Conservation (phyloP, 2,797 vertebrate species). For the Oryzias sinensis region DNA sequence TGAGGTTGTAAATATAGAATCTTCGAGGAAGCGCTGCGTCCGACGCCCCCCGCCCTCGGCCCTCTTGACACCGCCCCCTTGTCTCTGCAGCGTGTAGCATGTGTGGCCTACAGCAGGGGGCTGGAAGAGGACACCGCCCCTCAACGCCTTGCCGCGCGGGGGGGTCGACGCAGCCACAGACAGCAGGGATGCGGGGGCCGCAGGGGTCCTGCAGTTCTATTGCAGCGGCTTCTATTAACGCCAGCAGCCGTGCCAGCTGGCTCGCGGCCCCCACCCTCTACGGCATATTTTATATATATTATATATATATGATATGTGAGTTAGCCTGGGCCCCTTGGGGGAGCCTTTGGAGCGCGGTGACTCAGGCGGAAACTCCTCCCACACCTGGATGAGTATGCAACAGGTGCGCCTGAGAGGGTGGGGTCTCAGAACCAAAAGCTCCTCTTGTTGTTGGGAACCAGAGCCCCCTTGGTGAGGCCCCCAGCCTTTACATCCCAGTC, state of each 20-base stretch:
- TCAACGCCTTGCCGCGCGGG: constrained; percentile 39
- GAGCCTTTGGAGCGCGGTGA: constrained; percentile 55
- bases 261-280: constrained; percentile 71
- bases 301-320: constrained; percentile 88
- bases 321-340: constrained; percentile 80
- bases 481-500: constrained; percentile 70
- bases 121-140: constrained; percentile 17
- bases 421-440: no score
- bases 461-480: constrained; percentile 59
- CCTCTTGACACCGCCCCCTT: constrained; percentile 27
- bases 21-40: constrained; percentile 78
- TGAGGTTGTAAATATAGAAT: constrained; percentile 85
- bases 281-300: constrained; percentile 87
- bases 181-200: constrained; percentile 70
- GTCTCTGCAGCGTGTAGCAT: constrained; percentile 47
- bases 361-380: constrained; percentile 33
- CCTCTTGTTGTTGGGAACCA: constrained; percentile 42
- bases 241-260: constrained; percentile 74
- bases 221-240: constrained; percentile 75
- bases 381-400: constrained; percentile 7
- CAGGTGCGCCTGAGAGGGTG: constrained; percentile 40
- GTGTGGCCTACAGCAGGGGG: constrained; percentile 42
- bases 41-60: constrained; percentile 50
- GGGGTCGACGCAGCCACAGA: constrained; percentile 67
- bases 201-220: constrained; percentile 82